phyloP scores from a whole-genome alignment of 2,113 vertebrate genomes.

The Clarias gariepinus region DNA sequence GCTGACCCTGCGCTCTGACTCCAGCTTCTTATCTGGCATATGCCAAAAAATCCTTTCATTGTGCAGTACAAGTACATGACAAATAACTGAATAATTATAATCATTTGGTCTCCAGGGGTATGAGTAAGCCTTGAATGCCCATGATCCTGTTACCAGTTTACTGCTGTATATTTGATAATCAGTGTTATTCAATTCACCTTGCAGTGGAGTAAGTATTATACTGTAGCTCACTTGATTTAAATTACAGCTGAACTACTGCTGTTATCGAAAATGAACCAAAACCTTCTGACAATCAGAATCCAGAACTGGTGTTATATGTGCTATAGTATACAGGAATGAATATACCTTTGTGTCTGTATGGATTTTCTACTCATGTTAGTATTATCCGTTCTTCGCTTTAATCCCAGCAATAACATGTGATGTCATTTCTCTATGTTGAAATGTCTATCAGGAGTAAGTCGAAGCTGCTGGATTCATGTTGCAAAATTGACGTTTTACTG shows the following conservation, averaged over 20 bases:
- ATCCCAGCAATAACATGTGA: not conserved
- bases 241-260: not conserved
- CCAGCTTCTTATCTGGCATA: too few species aligned
- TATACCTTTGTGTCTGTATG: not conserved
- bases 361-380: not conserved
- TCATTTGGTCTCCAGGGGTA: too few species aligned
- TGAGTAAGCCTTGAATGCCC: too few species aligned
- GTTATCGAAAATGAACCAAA: not conserved
- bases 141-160: too few species aligned
- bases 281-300: not conserved
- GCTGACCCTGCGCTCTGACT: too few species aligned
- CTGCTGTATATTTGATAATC: too few species aligned
- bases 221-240: not conserved
- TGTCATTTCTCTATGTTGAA: not conserved
- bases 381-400: not conserved
- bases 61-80: too few species aligned
- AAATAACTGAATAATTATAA: too few species aligned
- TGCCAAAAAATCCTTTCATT: too few species aligned
- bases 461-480: not conserved
- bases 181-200: too few species aligned
- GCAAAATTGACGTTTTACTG: not conserved
- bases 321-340: not conserved
- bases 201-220: too few species aligned
- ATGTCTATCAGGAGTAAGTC: too few species aligned
- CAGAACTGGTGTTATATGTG: not conserved